Percentiles rank a stretch among this genome's conserved stretches.
These are phyloP conservation scores for Oreocharis arfaki DNA, from an alignment of 2,113 vertebrate species.

Conservation along the genomic window DNA sequence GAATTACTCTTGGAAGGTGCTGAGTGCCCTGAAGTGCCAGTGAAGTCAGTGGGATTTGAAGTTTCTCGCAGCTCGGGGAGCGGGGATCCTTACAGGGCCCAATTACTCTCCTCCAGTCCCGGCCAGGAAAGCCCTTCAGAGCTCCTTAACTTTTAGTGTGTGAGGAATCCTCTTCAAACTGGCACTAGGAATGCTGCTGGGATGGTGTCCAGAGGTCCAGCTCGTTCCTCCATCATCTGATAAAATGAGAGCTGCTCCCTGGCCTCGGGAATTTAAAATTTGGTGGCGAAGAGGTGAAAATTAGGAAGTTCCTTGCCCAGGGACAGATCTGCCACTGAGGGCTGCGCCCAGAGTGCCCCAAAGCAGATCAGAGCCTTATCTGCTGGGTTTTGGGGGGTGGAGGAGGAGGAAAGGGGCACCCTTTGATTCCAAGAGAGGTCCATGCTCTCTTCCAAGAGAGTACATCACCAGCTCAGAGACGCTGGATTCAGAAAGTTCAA, in stretches of 20 bases:
- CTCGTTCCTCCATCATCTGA: not conserved
- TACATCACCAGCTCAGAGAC: not conserved
- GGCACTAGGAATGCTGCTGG: not conserved
- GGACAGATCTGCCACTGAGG: accelerated
- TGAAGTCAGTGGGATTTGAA: conserved; percentile 48
- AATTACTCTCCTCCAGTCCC: not conserved
- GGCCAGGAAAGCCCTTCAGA: conserved; percentile 17
- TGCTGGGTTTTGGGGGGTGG: not conserved
- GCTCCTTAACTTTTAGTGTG: not conserved
- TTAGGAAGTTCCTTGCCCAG: not conserved
- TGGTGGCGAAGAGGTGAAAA: not conserved
- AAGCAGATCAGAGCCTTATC: not conserved
- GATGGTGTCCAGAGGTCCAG: not conserved
- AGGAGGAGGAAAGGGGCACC: not conserved
- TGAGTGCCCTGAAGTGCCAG: conserved; percentile 55
- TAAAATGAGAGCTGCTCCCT: not conserved
- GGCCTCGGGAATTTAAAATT: not conserved
- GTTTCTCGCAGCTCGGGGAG: not conserved
- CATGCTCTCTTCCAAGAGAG: too few species aligned
- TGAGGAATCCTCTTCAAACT: not conserved
- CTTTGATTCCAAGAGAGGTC: not conserved
- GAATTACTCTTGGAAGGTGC: conserved; percentile 60
- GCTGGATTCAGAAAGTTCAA: conserved; percentile 62
- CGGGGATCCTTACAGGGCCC: not conserved
- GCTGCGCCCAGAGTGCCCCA: not conserved